A percentile compares a stretch with the other conserved stretches of the same genome.
Evolutionary conservation across 2,888 invertebrate species (phyloP).

Genomic region (Lucinisca nassula): DNA sequence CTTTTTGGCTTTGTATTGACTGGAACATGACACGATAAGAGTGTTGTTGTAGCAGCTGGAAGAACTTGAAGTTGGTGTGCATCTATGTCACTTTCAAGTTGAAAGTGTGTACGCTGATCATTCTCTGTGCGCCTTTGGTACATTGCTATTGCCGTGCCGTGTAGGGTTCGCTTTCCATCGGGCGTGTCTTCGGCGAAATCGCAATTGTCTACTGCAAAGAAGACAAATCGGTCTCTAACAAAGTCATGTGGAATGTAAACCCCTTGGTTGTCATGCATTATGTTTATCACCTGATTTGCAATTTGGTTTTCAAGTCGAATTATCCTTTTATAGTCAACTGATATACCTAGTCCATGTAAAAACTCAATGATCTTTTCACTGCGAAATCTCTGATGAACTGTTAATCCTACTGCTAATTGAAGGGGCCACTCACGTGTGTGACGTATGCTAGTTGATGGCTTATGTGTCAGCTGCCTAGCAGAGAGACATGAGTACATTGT

Average conservation of each 20-base stretch:
- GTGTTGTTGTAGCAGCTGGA: too few relatives aligned
- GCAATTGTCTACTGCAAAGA: conserved; percentile 12
- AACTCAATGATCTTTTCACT: not conserved
- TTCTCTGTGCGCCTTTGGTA: too few relatives aligned
- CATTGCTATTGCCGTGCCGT: not conserved
- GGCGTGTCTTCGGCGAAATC: conserved; percentile 18
- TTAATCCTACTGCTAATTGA: not conserved
- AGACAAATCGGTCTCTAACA: not conserved
- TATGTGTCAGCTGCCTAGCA: too few relatives aligned
- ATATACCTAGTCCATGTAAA: not conserved
- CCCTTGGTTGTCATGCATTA: not conserved
- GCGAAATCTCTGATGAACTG: not conserved
- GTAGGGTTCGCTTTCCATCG: conserved; percentile 1
- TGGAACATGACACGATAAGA: too few relatives aligned
- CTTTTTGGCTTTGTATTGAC: too few relatives aligned
- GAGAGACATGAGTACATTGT: too few relatives aligned
- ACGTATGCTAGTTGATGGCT: too few relatives aligned
- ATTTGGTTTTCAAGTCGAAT: conserved; percentile 1
- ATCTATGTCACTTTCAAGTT: too few relatives aligned
- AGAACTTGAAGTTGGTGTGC: too few relatives aligned
- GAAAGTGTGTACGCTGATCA: too few relatives aligned
- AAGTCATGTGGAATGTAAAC: not conserved
- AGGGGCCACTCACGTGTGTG: conserved; percentile 14
- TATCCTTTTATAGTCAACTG: conserved; percentile 4
- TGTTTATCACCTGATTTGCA: not conserved